phyloP scores from a whole-genome alignment of 64 coral and sea anemone species.

The Porites lutea region DNA sequence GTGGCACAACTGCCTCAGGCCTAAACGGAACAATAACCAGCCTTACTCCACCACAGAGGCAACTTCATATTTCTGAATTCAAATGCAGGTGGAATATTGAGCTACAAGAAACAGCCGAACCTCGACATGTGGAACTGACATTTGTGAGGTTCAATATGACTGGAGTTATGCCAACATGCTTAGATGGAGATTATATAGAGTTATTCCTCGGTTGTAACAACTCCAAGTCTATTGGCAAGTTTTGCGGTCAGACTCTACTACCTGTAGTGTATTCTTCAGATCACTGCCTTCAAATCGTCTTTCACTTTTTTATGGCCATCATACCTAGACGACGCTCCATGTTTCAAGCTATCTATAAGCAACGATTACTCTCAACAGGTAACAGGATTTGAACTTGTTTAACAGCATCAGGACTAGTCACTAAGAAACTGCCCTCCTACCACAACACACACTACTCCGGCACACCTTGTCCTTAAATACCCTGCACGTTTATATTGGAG shows the following conservation, averaged over 20 bases:
- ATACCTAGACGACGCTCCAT: background rate
- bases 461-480: too few relatives aligned
- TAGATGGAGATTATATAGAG: slow-evolving; percentile 8
- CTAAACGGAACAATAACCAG: slow-evolving; percentile 18
- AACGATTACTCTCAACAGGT: slow-evolving; percentile 33
- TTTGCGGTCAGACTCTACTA: slow-evolving; percentile 22
- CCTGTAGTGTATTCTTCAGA: slow-evolving; percentile 51
- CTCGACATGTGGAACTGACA: slow-evolving; percentile 12
- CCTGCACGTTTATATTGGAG: too few relatives aligned
- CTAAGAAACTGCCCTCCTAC: too few relatives aligned
- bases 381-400: background rate
- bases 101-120: background rate
- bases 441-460: too few relatives aligned
- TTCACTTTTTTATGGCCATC: background rate
- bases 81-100: slow-evolving; percentile 48
- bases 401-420: background rate
- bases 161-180: slow-evolving; percentile 34
- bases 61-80: background rate
- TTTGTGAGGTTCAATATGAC: background rate
- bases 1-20: background rate
- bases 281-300: slow-evolving; percentile 37
- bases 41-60: background rate
- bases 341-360: slow-evolving; percentile 3
- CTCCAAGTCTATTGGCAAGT: slow-evolving; percentile 31
- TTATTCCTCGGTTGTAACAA: slow-evolving; percentile 42